Percentiles rank a stretch among this genome's conserved stretches.
phyloP scores from a whole-genome alignment of 2,113 vertebrate species.

The Chaetorhynchus papuensis region DNA sequence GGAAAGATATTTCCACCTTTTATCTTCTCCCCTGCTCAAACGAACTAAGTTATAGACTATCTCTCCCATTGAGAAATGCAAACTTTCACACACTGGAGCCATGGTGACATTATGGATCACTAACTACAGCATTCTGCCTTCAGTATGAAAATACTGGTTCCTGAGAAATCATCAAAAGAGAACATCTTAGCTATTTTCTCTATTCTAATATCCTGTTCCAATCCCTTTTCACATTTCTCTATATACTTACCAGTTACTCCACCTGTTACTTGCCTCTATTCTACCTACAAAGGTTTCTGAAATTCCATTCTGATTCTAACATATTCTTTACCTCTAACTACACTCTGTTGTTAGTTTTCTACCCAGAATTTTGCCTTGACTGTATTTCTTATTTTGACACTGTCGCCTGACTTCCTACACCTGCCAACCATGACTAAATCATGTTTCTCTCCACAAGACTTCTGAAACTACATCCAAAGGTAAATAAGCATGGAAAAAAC shows the following conservation, averaged over 20 bases:
- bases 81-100: background rate
- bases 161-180: background rate
- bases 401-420: background rate
- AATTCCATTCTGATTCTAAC: background rate
- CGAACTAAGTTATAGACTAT: background rate
- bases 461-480: background rate
- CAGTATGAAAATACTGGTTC: background rate
- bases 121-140: background rate
- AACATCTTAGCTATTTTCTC: background rate
- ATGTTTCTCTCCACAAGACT: background rate
- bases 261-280: background rate
- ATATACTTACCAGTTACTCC: background rate
- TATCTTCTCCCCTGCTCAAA: background rate
- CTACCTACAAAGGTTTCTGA: background rate
- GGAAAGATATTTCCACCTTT: background rate
- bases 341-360: background rate
- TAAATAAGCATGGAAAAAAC: accelerated
- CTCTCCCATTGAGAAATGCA: background rate
- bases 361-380: background rate
- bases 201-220: background rate
- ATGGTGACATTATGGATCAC: accelerated
- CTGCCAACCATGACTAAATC: background rate
- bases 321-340: background rate
- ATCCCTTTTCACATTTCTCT: background rate
- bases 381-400: background rate